These are phyloP conservation scores for Sciaenops ocellatus DNA, from an alignment of 2,797 vertebrate genomes.

Conservation along the genomic window DNA sequence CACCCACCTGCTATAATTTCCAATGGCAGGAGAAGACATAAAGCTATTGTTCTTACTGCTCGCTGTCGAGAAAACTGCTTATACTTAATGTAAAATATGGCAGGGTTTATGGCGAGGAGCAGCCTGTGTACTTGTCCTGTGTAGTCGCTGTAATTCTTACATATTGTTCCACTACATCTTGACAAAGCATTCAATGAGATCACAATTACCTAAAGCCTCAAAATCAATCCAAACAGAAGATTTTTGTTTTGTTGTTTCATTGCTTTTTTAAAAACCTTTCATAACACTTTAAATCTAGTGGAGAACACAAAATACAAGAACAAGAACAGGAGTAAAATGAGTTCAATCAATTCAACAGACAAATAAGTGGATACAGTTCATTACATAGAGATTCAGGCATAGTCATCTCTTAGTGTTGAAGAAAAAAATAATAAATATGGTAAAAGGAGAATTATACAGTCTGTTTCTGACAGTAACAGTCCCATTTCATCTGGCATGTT, in stretches of 20 bases:
- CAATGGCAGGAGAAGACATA: constrained; percentile 38
- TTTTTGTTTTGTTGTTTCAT: no score
- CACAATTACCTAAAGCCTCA: constrained; percentile 16
- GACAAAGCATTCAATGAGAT: constrained; percentile 9
- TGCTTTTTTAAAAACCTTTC: background rate
- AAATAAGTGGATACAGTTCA: background rate
- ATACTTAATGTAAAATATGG: constrained; percentile 50
- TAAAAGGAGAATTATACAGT: background rate
- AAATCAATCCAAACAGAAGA: background rate
- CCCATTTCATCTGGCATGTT: background rate
- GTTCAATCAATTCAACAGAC: background rate
- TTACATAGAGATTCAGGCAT: background rate
- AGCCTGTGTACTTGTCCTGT: constrained; percentile 15
- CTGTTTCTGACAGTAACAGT: background rate
- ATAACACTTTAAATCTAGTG: background rate
- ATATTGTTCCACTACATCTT: constrained; percentile 15
- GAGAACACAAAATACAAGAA: background rate
- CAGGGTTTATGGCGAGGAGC: constrained; percentile 14
- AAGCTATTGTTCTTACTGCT: constrained; percentile 47
- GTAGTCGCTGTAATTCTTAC: background rate
- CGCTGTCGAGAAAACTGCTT: constrained; percentile 21
- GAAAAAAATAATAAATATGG: background rate
- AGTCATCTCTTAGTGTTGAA: background rate
- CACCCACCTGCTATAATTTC: constrained; percentile 49
- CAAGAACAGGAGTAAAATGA: constrained; percentile 3